These are phyloP conservation scores for Amia ocellicauda DNA, from an alignment of 2,113 vertebrate genomes.

Conservation along the genomic window DNA sequence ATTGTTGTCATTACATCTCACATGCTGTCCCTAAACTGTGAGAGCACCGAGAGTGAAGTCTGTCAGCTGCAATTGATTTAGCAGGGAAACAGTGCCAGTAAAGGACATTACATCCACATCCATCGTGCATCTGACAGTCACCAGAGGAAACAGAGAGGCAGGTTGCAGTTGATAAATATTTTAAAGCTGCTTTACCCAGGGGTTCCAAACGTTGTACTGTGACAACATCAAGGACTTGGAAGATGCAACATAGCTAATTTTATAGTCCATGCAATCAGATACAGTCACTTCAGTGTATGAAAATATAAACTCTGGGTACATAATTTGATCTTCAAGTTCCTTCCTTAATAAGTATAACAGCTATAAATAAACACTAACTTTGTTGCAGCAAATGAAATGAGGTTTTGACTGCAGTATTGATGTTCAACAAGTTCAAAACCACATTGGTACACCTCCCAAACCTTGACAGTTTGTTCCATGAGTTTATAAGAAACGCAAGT, in stretches of 20 bases:
- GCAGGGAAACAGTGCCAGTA: constrained; percentile 26
- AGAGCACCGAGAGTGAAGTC: constrained; percentile 21
- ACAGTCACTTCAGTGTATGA: too few species aligned
- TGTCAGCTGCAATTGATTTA: constrained; percentile 33
- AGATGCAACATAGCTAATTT: constrained; percentile 18
- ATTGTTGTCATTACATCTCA: constrained; percentile 37
- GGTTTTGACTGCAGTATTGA: too few species aligned
- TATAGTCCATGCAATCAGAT: neutral
- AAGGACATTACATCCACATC: constrained; percentile 26
- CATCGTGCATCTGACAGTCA: constrained; percentile 24
- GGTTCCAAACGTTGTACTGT: constrained; percentile 39
- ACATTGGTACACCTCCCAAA: too few species aligned
- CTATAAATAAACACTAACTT: too few species aligned
- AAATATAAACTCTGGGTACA: too few species aligned
- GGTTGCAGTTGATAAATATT: constrained; percentile 48
- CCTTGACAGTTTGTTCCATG: too few species aligned
- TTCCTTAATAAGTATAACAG: too few species aligned
- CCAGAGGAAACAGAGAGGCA: constrained; percentile 31
- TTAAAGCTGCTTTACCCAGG: constrained; percentile 35
- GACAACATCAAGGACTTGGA: constrained; percentile 30
- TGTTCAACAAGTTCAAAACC: too few species aligned
- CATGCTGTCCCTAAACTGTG: constrained; percentile 11
- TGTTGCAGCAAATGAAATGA: too few species aligned
- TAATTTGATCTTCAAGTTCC: too few species aligned
- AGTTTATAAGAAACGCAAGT: too few species aligned